Conservation (phyloP, 2,888 invertebrate genomes). For the Drosophila glabriapex region DNA sequence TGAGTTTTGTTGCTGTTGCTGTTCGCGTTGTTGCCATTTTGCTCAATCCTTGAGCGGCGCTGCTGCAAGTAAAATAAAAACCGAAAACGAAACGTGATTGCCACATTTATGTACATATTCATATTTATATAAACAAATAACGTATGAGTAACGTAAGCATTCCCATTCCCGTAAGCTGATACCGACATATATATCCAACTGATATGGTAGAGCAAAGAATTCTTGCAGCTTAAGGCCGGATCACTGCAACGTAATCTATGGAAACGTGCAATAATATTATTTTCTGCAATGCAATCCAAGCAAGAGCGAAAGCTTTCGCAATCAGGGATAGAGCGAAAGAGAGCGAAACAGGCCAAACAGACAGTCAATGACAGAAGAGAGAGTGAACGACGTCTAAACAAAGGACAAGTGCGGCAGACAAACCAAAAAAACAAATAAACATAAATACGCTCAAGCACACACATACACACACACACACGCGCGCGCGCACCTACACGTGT, state of each 20-base stretch:
- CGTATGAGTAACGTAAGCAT: slow-evolving; percentile 10
- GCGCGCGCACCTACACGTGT: slow-evolving; percentile 2
- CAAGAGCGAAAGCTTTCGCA: slow-evolving; percentile 51
- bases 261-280: slow-evolving; percentile 53
- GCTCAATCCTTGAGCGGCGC: slow-evolving; percentile 53
- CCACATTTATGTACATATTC: background rate
- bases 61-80: slow-evolving; percentile 26
- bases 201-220: slow-evolving; percentile 58
- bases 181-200: slow-evolving; percentile 44
- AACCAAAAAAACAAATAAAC: slow-evolving; percentile 48
- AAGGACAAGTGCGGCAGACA: slow-evolving; percentile 51
- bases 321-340: slow-evolving; percentile 9
- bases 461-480: background rate
- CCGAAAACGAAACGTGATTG: slow-evolving; percentile 22
- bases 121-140: slow-evolving; percentile 6
- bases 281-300: background rate
- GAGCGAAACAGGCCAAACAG: background rate
- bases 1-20: slow-evolving; percentile 26
- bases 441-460: slow-evolving; percentile 17
- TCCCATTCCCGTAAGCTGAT: slow-evolving; percentile 22
- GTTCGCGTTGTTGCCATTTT: slow-evolving; percentile 59
- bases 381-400: slow-evolving; percentile 42
- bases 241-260: slow-evolving; percentile 51
- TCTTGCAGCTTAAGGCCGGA: slow-evolving; percentile 40
- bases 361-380: slow-evolving; percentile 32